A percentile compares a stretch with the other conserved stretches of the same genome.
These are phyloP conservation scores for Hirtodrosophila histrioides DNA, from an alignment of 2,888 invertebrate species.

Conservation along the genomic window DNA sequence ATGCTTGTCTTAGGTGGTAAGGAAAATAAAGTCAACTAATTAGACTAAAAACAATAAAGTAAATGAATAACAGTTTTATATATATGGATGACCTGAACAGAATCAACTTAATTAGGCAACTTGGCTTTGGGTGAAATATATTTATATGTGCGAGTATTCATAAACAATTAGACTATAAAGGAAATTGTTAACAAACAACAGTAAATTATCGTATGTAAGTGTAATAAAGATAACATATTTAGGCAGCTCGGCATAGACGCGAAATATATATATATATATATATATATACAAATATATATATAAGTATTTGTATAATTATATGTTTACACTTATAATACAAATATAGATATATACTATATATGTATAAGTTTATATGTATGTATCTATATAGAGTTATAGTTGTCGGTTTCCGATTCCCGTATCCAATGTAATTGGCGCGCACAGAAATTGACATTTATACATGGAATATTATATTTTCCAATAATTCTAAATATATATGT, in stretches of 20 bases:
- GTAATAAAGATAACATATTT: slow-evolving; percentile 54
- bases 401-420: slow-evolving; percentile 25
- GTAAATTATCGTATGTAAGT: slow-evolving; percentile 5
- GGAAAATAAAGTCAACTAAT: slow-evolving; percentile 17
- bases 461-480: slow-evolving; percentile 32
- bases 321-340: slow-evolving; percentile 25
- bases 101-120: slow-evolving; percentile 39
- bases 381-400: slow-evolving; percentile 2
- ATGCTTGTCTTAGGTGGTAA: slow-evolving; percentile 64
- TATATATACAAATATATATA: slow-evolving; percentile 15
- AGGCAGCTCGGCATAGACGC: slow-evolving; percentile 72
- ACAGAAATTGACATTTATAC: slow-evolving; percentile 74
- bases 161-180: slow-evolving; percentile 1
- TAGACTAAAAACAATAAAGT: slow-evolving; percentile 8
- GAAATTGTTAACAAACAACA: slow-evolving; percentile 25
- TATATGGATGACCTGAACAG: slow-evolving; percentile 9
- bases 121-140: slow-evolving; percentile 24
- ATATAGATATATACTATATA: slow-evolving; percentile 18
- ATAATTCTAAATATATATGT: slow-evolving; percentile 20
- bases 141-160: background rate
- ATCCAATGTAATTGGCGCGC: slow-evolving; percentile 45
- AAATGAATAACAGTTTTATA: slow-evolving; percentile 21
- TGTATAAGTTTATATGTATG: background rate
- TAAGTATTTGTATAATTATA: slow-evolving; percentile 16
- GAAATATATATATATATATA: slow-evolving; percentile 34